Percentiles rank a stretch among this genome's conserved stretches.
phyloP scores from a whole-genome alignment of 2,113 vertebrate species.

The Leptodactylus fuscus region DNA sequence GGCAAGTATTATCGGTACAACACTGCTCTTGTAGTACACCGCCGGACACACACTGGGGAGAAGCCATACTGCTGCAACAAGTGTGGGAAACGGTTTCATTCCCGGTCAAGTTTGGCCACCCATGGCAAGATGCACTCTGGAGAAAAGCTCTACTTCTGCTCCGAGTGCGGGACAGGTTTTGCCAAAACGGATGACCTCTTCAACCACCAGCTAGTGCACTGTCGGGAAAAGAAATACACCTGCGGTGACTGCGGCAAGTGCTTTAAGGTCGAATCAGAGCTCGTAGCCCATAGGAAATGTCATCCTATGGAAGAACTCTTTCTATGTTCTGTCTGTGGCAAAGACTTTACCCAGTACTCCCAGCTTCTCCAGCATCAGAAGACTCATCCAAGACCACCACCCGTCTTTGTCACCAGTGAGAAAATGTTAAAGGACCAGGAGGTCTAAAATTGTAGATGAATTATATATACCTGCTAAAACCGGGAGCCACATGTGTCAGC shows the following conservation, averaged over 20 bases:
- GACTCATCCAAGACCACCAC: not conserved
- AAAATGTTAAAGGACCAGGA: conserved; percentile 12
- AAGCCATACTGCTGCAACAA: conserved; percentile 62
- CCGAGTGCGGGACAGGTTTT: conserved; percentile 67
- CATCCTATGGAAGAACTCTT: conserved; percentile 52
- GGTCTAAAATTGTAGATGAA: not conserved
- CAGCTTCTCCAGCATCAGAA: not conserved
- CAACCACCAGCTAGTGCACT: conserved; percentile 62
- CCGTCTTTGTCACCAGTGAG: conserved; percentile 3
- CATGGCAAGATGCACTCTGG: conserved; percentile 66
- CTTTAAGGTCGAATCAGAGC: conserved; percentile 68
- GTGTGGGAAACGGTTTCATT: conserved; percentile 67
- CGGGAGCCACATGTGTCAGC: not conserved
- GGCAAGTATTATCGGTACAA: conserved; percentile 57
- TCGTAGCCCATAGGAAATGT: conserved; percentile 63
- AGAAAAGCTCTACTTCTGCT: conserved; percentile 66
- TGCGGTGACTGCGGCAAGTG: conserved; percentile 65
- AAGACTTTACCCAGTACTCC: conserved; percentile 29
- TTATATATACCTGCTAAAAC: not conserved
- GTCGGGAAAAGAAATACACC: conserved; percentile 67
- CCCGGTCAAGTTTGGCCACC: conserved; percentile 65
- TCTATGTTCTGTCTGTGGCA: conserved; percentile 8
- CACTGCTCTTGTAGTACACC: conserved; percentile 6
- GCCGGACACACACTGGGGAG: conserved; percentile 35
- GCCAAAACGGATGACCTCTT: conserved; percentile 58